Evolutionary conservation across 2,888 invertebrate genomes (phyloP), one percentile per base, ranked within the genome.

Genomic region (Cactoblastis cactorum): DNA sequence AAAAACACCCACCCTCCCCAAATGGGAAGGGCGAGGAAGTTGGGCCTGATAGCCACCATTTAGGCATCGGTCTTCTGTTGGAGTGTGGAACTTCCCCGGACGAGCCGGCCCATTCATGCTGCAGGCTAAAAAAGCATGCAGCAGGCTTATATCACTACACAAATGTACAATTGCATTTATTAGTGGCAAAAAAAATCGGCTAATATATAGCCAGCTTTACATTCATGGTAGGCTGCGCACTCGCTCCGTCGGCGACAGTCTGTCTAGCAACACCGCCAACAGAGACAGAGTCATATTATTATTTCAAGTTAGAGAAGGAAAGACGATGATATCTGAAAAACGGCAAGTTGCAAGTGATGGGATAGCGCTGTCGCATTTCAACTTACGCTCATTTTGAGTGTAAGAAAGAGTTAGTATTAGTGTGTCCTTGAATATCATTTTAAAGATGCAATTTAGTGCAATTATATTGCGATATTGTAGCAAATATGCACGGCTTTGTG

Each of bases 211-310:
- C 28, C 2, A 43, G 8, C 28, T 11, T 43, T 43, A 43, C 17
- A 24, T 28, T 6, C 43, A 43, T 14, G 28, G 50, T 50, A 55
- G 53, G 49, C 52, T 35, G 38, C 50, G 53, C 28, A 28, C 34
- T 34, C 45, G 49, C 49, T 39, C 35, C 28, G 50, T 37, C 52
- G 65, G 66, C 66, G 66, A 55, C 66, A 57, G 53, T 24, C 55
- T 59, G 66, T 66, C 66, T 66, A 51, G 58, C 60, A 49, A 48
- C 50, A 51, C 55, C 55, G 48, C 50, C 37, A 52, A 57, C 45
- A 32, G 54, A 39, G 58, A 58, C 43, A 45, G 32, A 33, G 5
- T 15, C 17, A 43, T 43, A 43, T 15, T 17, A 43, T 17, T 14
- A 12, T 2, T 14, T 43, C 11, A 17, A 15, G 17, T 15, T 4